These are phyloP conservation scores for Aegotheles bennettii DNA, from an alignment of 2,113 vertebrate species.

Conservation along the genomic window DNA sequence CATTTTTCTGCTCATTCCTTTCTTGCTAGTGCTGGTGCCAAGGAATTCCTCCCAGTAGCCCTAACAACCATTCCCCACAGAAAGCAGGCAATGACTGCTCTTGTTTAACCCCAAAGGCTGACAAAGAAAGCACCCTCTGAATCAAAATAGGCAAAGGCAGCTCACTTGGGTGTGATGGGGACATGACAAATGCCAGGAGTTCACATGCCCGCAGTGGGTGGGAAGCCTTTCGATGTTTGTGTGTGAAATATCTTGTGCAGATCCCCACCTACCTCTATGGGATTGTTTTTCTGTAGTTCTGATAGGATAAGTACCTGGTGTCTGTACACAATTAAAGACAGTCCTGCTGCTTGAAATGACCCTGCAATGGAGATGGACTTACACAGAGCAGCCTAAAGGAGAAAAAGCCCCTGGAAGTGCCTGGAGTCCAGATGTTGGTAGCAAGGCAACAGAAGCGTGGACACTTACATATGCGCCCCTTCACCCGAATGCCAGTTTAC, in stretches of 20 bases:
- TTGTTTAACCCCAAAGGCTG: background rate
- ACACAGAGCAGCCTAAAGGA: background rate
- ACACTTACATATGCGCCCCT: too few relatives aligned
- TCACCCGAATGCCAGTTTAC: too few relatives aligned
- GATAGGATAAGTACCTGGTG: background rate
- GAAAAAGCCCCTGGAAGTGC: background rate
- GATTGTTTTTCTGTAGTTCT: background rate
- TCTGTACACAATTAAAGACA: background rate
- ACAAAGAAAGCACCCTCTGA: background rate
- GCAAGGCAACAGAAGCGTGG: background rate
- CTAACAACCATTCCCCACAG: background rate
- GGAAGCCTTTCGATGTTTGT: background rate
- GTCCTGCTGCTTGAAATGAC: background rate
- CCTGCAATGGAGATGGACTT: background rate
- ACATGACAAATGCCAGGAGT: background rate
- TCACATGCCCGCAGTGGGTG: background rate
- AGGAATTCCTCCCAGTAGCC: slow-evolving; percentile 11
- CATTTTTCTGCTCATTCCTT: slow-evolving; percentile 8
- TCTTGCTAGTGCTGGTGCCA: background rate
- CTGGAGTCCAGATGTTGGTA: background rate
- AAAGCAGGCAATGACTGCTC: background rate
- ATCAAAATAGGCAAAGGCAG: background rate
- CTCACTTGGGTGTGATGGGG: background rate
- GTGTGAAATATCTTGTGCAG: background rate
- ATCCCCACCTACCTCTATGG: background rate